Evolutionary conservation across 1,140 invertebrate species (phyloP).

Genomic region (Lepeophtheirus salmonis): DNA sequence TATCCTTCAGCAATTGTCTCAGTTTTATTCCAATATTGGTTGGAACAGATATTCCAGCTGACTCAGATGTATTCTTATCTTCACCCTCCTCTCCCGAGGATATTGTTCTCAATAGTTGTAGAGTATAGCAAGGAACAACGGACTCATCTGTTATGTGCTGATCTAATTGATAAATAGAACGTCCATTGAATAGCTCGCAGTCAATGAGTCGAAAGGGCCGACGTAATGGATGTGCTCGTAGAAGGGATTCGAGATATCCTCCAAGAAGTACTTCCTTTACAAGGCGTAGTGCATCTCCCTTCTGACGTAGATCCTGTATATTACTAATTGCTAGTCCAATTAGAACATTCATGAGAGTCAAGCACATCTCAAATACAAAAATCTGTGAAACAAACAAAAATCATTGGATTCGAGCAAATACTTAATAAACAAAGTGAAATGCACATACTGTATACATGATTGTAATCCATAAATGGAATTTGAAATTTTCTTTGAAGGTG

Average conservation of each 20-base stretch:
- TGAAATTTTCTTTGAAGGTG: background rate
- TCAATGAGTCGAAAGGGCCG: background rate
- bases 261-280: constrained; percentile 7
- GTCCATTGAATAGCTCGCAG: background rate
- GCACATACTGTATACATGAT: background rate
- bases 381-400: too few species aligned
- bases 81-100: too few species aligned
- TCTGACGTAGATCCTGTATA: constrained; percentile 7
- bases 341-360: constrained; percentile 4
- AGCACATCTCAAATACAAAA: constrained; percentile 1
- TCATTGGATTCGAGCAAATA: too few species aligned
- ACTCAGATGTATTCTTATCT: background rate
- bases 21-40: background rate
- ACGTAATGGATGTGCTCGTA: background rate
- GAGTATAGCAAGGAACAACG: background rate
- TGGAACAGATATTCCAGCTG: background rate
- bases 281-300: background rate
- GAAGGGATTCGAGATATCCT: constrained; percentile 5
- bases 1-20: background rate
- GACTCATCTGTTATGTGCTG: background rate
- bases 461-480: background rate
- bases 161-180: background rate
- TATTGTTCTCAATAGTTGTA: background rate
- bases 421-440: too few species aligned
- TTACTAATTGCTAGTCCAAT: constrained; percentile 9